phyloP scores from a whole-genome alignment of 2,888 invertebrate species.

The Erpobdella octoculata region DNA sequence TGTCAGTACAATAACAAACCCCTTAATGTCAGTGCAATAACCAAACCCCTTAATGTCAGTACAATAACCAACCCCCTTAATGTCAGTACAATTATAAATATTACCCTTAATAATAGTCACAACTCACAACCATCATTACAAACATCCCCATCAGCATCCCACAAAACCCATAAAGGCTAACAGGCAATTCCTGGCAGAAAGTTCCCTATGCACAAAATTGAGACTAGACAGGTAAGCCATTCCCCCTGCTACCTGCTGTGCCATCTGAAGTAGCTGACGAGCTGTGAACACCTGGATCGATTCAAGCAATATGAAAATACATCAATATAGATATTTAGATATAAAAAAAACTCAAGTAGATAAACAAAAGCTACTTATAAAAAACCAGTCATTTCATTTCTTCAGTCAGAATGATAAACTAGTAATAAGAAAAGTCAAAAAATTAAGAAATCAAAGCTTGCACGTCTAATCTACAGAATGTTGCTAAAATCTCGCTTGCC shows the following conservation, averaged over 20 bases:
- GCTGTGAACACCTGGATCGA: constrained; percentile 53
- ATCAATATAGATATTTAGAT: background rate
- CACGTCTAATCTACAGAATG: too few species aligned
- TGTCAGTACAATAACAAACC: background rate
- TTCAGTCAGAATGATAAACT: too few species aligned
- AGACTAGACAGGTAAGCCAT: constrained; percentile 56
- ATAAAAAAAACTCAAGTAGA: too few species aligned
- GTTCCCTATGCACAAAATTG: constrained; percentile 56
- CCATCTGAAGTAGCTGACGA: constrained; percentile 53
- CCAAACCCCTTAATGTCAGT: background rate
- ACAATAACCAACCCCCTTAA: background rate
- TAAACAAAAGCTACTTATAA: too few species aligned
- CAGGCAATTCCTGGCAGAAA: constrained; percentile 58
- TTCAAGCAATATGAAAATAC: too few species aligned
- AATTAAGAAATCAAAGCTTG: too few species aligned
- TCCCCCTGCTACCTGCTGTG: constrained; percentile 55
- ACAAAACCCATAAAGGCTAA: constrained; percentile 42
- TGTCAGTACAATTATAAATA: background rate
- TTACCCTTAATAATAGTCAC: too few species aligned
- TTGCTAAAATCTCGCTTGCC: too few species aligned
- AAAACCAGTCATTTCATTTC: too few species aligned
- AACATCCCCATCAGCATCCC: background rate
- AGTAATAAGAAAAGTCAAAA: too few species aligned
- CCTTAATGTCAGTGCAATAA: background rate
- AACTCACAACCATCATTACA: background rate